Evolutionary conservation across 2,797 vertebrate species (phyloP).

Genomic region (Tenualosa ilisha): DNA sequence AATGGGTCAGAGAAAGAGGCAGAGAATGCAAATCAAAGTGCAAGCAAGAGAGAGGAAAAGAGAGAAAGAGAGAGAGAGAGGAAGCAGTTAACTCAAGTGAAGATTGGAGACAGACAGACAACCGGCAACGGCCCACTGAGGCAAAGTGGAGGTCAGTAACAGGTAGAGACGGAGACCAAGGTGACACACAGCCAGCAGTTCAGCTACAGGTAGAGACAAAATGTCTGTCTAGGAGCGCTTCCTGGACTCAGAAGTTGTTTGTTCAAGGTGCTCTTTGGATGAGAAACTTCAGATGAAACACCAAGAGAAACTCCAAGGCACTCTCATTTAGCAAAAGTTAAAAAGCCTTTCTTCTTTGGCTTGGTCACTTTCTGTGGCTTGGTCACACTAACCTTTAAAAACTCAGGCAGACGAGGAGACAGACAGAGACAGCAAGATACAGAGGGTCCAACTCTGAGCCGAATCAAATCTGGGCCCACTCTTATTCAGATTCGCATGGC

Average conservation of each 20-base stretch:
- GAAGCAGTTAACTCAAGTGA: not conserved
- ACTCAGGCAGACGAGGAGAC: no score
- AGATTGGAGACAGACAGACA: not conserved
- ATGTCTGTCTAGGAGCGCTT: no score
- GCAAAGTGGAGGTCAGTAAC: not conserved
- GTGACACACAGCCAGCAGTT: not conserved
- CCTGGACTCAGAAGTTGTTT: no score
- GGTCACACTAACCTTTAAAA: no score
- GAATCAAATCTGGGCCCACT: not conserved
- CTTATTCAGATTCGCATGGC: not conserved
- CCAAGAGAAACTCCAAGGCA: no score
- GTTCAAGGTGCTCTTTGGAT: no score
- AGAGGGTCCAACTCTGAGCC: not conserved
- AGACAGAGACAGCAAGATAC: not conserved
- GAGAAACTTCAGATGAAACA: no score
- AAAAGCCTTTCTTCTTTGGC: no score
- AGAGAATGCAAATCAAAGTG: not conserved
- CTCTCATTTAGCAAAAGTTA: no score
- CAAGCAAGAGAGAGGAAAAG: not conserved
- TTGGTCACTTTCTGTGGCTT: no score
- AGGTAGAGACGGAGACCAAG: not conserved
- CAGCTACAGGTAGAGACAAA: no score
- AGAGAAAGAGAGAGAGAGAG: slow-evolving; percentile 11
- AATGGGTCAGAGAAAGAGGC: not conserved
- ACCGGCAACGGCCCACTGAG: not conserved